These are phyloP conservation scores for Caenorhabditis sinica DNA, from an alignment of 2,888 invertebrate genomes.

Conservation along the genomic window DNA sequence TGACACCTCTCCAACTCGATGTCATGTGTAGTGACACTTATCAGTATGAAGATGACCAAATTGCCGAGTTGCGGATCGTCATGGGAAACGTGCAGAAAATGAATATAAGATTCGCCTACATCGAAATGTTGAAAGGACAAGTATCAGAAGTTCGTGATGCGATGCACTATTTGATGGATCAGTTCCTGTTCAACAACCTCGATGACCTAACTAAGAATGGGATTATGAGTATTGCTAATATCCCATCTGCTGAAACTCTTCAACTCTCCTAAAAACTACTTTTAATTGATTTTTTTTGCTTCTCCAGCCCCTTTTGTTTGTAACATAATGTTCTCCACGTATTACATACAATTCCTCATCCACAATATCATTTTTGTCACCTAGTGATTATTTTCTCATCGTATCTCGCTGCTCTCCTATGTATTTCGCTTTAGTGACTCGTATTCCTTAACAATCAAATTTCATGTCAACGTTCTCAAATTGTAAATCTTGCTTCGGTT, in stretches of 20 bases:
- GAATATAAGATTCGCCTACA: conserved; percentile 12
- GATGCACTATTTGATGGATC: conserved; percentile 58
- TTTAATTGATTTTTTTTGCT: background rate
- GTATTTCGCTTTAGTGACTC: conserved; percentile 14
- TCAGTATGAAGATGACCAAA: conserved; percentile 29
- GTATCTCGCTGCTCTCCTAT: conserved; percentile 10
- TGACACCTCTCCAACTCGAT: conserved; percentile 37
- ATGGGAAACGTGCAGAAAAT: conserved; percentile 21
- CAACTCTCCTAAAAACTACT: background rate
- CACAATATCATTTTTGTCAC: conserved; percentile 21
- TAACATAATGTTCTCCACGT: conserved; percentile 1
- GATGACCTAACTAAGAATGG: conserved; percentile 28
- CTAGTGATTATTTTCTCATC: conserved; percentile 15
- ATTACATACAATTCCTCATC: background rate
- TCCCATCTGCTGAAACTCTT: background rate
- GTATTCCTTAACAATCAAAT: background rate
- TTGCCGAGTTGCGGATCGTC: conserved; percentile 35
- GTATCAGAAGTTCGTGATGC: conserved; percentile 56
- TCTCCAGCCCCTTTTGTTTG: background rate
- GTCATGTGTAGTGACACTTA: conserved; percentile 40
- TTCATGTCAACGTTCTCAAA: conserved; percentile 5
- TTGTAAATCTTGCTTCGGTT: background rate
- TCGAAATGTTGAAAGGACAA: conserved; percentile 47
- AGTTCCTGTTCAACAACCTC: conserved; percentile 58
- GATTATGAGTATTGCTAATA: conserved; percentile 20